phyloP scores from a whole-genome alignment of 2,888 invertebrate genomes.

The Lamellibrachia satsuma region DNA sequence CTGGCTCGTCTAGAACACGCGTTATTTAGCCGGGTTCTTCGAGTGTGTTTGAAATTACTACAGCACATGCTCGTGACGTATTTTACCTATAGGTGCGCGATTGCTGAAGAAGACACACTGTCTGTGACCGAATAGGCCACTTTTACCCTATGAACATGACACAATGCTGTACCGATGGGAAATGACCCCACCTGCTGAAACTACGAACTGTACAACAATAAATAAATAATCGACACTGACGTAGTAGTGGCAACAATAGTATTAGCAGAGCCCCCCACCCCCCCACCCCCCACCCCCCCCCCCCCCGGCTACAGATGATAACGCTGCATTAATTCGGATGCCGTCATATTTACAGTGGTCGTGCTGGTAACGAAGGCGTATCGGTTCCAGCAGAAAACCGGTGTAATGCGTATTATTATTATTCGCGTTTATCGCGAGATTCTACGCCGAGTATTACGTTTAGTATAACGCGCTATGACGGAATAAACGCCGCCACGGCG shows the following conservation, averaged over 20 bases:
- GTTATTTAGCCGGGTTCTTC: background rate
- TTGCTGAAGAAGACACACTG: background rate
- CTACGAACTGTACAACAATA: conserved; percentile 17
- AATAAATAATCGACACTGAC: conserved; percentile 5
- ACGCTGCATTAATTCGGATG: background rate
- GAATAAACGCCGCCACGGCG: background rate
- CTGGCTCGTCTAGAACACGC: background rate
- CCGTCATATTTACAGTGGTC: background rate
- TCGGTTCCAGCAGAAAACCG: background rate
- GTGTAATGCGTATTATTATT: background rate
- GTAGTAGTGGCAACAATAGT: background rate
- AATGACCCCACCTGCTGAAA: background rate
- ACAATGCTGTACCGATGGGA: background rate
- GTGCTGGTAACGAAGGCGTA: background rate
- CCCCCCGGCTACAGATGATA: background rate
- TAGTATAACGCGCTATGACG: background rate
- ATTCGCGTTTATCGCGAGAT: background rate
- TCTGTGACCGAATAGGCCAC: background rate
- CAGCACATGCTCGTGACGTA: background rate
- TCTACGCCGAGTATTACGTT: background rate
- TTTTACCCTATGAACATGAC: conserved; percentile 12
- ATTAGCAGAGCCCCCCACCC: background rate
- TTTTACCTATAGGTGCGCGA: background rate
- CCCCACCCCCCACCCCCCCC: background rate
- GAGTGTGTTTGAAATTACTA: background rate